phyloP scores from a whole-genome alignment of 2,888 invertebrate species.

The Plebejus melissa region DNA sequence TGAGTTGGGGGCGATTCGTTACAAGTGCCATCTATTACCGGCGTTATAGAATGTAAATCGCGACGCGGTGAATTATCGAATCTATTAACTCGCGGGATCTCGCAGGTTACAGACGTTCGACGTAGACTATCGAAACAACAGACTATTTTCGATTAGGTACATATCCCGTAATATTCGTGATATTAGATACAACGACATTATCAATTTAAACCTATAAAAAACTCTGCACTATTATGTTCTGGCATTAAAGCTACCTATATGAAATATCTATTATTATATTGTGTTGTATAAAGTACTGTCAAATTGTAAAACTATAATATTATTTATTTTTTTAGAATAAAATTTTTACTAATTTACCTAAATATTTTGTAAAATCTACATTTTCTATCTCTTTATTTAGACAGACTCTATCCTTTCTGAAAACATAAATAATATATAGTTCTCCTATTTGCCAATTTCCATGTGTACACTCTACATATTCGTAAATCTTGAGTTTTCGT shows the following conservation, averaged over 20 bases:
- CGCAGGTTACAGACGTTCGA: slow-evolving; percentile 34
- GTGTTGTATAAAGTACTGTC: not conserved
- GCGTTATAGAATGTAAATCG: slow-evolving; percentile 57
- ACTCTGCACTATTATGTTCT: not conserved
- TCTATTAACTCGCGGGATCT: slow-evolving; percentile 74
- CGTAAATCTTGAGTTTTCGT: slow-evolving; percentile 50
- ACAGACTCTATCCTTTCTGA: too few species aligned
- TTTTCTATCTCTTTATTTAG: not conserved
- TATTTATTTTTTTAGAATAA: not conserved
- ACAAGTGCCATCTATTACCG: slow-evolving; percentile 60
- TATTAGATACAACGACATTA: not conserved
- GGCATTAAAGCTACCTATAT: not conserved
- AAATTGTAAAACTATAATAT: not conserved
- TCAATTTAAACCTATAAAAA: not conserved
- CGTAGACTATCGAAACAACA: slow-evolving; percentile 19
- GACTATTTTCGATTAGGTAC: slow-evolving; percentile 14
- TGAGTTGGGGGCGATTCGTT: slow-evolving; percentile 34
- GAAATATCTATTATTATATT: not conserved
- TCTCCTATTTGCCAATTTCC: slow-evolving; percentile 15
- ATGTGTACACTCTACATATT: slow-evolving; percentile 50
- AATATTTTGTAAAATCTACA: not conserved
- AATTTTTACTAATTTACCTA: too few species aligned
- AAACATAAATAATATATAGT: not conserved
- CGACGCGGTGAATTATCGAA: slow-evolving; percentile 71
- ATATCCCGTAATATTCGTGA: slow-evolving; percentile 1